Evolutionary conservation across 2,113 vertebrate genomes (phyloP), one percentile per base, ranked within the genome.

Genomic region (Xenus cinereus): DNA sequence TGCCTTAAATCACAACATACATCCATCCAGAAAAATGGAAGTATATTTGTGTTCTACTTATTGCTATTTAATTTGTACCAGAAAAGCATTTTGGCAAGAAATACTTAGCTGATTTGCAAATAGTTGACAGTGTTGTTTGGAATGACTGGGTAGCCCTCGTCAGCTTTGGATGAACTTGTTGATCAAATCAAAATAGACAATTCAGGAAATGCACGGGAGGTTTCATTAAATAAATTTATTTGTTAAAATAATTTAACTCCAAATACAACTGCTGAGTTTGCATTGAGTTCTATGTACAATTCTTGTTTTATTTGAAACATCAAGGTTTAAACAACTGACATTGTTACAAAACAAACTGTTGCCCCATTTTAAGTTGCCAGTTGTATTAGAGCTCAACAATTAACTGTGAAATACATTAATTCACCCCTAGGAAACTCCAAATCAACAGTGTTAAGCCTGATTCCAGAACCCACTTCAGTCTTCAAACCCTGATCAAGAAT

Each of bases 201-300:
- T 7, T 95, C 7, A 79, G 24, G 62, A 93, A 93, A 95, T 37
- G 50, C 94, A 93, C 80, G 56, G 60, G 54, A 95, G 56, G 28
- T 97, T 98, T 98, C 98, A 98, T 98, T 98, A 98, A 98, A 98
- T 98, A 98, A 98, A 98, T 98, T 98, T 98, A 98, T 98, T 98
- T 98, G 98, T 98, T 98, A 98, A 98, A 98, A 98, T 98, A 98
- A 98, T 98, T 98, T 98, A 98, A 98, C 98, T 98, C 98, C 98
- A 98, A 98, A 98, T 98, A 98, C 98, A 98, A 98, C 98, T 98
- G 98, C 97, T 98, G 97, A 98, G 98, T 98, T 98, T 98, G 98
- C 98, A 98, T 98, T 95, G 98, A 98, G 98, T 98, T 98, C 96
- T 98, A 98, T 98, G 97, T 98, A 98, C 98, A 98, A 97, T 97